Base-by-base conservation (phyloP, 1,140 invertebrate genomes). In the Drosophila chauvacae region DNA sequence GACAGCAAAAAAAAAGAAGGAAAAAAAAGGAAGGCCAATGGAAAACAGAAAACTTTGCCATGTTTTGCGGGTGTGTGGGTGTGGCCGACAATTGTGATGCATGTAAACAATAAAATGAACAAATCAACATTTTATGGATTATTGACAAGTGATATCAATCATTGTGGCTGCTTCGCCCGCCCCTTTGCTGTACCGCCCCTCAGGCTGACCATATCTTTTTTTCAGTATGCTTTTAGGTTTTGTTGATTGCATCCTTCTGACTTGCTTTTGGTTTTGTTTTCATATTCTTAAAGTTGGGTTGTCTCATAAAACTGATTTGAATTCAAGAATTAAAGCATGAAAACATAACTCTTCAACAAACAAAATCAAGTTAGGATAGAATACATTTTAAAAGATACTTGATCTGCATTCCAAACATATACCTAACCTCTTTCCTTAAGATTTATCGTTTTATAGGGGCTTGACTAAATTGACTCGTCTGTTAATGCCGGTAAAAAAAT, bases 91-190 rank as follows among this genome's bases (percentile, higher is more conserved):
- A 79, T 77, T 88, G 84, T 83, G 77, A 80, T 79, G 71, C 68
- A 90, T 90, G 77, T 84, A 81, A 88, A 81, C 85, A 88, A 90
- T 90, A 84, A 88, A 90, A 79, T 84, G 64, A 81, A 90, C 81
- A 90, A 90, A 90, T 90, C 78, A 85, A 90, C 74, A 81, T 88
- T 90, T 85, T 90, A 88, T 88, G 81, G 83, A 85, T 84, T 90
- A 90, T 90, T 84, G 85, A 90, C 85, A 90, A 85, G 81, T 73
- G 78, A 75, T 84, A 90, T 90, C 81, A 90, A 90, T 90, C 85
- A 90, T 72, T 53, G 66, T 66, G 64, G 59, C 51, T 58, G 33
- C 63, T 28, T 47, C 47, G 4, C 0, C 45, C 23, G 41, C 26
- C 47, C 58, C 45, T 39, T 50, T 30, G 18, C 20, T 51, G 51